Conservation (phyloP, 2,113 vertebrate genomes). For the Microtus richardsoni region DNA sequence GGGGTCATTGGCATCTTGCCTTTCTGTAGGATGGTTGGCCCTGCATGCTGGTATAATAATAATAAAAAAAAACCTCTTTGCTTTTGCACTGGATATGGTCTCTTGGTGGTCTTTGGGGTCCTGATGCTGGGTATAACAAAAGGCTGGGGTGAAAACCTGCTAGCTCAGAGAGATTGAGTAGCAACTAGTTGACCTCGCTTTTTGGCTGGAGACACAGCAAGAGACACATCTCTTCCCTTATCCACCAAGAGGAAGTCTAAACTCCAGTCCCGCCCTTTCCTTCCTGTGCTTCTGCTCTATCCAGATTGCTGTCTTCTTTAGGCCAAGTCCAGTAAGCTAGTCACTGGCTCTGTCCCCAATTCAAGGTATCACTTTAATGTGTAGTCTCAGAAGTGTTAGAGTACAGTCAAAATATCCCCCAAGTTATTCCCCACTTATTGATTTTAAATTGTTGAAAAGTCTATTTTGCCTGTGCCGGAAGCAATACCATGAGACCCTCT, state of each 20-base stretch:
- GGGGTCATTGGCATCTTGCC: no score
- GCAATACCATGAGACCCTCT: neutral
- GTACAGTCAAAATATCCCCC: neutral
- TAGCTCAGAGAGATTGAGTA: neutral
- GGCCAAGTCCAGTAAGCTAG: neutral
- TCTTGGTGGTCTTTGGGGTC: no score
- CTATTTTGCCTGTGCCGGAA: neutral
- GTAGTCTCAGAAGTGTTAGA: neutral
- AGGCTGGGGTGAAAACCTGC: neutral
- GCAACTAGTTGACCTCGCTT: neutral
- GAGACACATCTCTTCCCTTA: neutral
- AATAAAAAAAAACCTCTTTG: no score
- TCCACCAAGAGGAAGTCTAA: neutral
- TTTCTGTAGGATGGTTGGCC: no score
- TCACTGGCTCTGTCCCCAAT: neutral
- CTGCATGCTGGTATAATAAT: no score
- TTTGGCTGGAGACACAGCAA: neutral
- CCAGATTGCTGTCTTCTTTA: neutral
- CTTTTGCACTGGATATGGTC: no score
- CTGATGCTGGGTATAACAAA: no score
- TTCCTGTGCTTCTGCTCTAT: neutral
- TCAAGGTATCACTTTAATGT: neutral
- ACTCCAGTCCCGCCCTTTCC: neutral
- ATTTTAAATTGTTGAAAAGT: constrained; percentile 30
- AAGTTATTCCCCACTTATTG: constrained; percentile 24